Base-by-base conservation (phyloP, 2,888 invertebrate genomes). In the Nebria salina region DNA sequence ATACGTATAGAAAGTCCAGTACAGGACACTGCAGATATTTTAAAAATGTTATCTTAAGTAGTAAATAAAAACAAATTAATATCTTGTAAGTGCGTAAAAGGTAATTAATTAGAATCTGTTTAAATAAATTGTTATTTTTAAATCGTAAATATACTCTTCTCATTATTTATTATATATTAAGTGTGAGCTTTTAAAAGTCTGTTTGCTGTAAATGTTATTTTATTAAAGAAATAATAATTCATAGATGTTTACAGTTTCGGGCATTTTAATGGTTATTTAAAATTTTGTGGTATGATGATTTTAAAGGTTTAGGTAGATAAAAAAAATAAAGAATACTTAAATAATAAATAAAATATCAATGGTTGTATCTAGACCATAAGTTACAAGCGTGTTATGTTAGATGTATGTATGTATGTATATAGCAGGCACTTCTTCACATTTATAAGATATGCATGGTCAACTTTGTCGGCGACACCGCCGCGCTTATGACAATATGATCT, bases 401-500 rank as follows among this genome's bases (percentile, higher is more conserved):
- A 34, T 34, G 34, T 34, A 34, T 5, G 34, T 34, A 34, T 5
- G 34, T 34, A 34, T 34, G 34, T 34, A 34, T 34, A 34, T 34
- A 34, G 5, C 34, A 34, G 34, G 25, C 34, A 25, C 26, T 26
- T 34, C 70, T 11, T 20, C 4, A 25, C 20, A 68, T 68, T 7
- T 70, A 70, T 70, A 75, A 20, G 54, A 54, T 54, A 54, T 54
- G 54, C 54, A 66, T 66, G 65, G 79, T 43, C 66, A 76, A 75
- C 75, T 81, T 81, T 81, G 81, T 81, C 81, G 81, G 81, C 79
- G 76, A 76, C 66, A 76, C 76, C 65, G 34, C 41, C 26, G 20
- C 78, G 43, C 34, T 77, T 72, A 77, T 72, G 72, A 43, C 75
- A 68, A 74, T 68, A 76, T 81, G 81, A 81, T 81, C 76, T 76